These are phyloP conservation scores for Alethe castanea DNA, from an alignment of 2,113 vertebrate species.

Conservation along the genomic window DNA sequence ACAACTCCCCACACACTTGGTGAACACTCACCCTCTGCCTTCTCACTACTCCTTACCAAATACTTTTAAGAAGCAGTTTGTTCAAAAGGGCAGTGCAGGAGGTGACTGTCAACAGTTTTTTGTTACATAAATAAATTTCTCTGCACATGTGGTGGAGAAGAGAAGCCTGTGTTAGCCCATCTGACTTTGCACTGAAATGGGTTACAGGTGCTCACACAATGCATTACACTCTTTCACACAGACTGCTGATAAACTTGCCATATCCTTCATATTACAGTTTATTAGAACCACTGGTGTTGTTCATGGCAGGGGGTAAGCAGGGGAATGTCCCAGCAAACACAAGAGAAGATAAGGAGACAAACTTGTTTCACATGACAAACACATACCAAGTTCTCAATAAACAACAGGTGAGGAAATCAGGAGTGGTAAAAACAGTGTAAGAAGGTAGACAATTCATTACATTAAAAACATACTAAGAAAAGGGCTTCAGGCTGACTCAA, in stretches of 20 bases:
- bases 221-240: neutral
- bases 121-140: neutral
- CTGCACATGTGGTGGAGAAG: neutral
- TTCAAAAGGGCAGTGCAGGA: neutral
- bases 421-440: neutral
- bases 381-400: neutral
- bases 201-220: neutral
- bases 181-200: neutral
- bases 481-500: neutral
- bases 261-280: neutral
- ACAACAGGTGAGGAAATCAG: neutral
- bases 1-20: rapidly evolving
- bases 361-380: neutral
- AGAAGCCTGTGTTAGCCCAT: neutral
- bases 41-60: neutral
- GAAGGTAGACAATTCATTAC: neutral
- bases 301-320: rapidly evolving
- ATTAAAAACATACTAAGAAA: neutral
- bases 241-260: neutral
- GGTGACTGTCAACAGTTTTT: neutral
- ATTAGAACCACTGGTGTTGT: neutral
- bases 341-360: neutral
- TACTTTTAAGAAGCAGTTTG: neutral
- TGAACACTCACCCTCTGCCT: neutral
- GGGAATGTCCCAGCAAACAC: neutral